Conservation (phyloP, 2,888 invertebrate species). For the Hesperia comma region DNA sequence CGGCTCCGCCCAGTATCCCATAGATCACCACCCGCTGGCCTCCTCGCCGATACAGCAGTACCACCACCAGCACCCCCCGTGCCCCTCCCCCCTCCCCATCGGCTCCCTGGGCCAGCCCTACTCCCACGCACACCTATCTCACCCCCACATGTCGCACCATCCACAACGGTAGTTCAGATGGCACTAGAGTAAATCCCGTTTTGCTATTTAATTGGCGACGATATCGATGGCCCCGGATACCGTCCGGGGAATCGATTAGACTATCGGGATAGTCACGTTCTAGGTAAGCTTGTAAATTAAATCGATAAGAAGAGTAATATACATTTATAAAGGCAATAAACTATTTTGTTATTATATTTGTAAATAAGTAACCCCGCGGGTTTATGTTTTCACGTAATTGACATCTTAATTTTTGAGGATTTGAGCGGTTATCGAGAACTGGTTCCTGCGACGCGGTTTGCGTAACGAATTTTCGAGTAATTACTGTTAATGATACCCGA, state of each 20-base stretch:
- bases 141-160: conserved; percentile 90
- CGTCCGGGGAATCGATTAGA: conserved; percentile 51
- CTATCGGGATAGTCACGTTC: conserved; percentile 75
- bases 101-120: conserved; percentile 79
- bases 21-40: conserved; percentile 86
- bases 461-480: conserved; percentile 51
- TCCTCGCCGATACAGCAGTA: conserved; percentile 87
- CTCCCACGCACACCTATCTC: conserved; percentile 83
- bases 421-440: conserved; percentile 57
- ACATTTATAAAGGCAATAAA: conserved; percentile 64
- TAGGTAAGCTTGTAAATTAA: conserved; percentile 63
- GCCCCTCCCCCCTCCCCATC: conserved; percentile 89
- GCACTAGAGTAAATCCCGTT: conserved; percentile 61
- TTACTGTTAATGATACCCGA: conserved; percentile 46
- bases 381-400: conserved; percentile 49
- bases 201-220: conserved; percentile 48
- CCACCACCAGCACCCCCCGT: conserved; percentile 89
- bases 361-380: conserved; percentile 65
- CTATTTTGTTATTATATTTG: conserved; percentile 72
- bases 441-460: conserved; percentile 47
- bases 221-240: conserved; percentile 46
- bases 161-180: conserved; percentile 89
- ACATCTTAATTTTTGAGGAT: conserved; percentile 59
- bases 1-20: conserved; percentile 88
- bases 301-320: conserved; percentile 64